Percentiles rank a stretch among this genome's conserved stretches.
These are phyloP conservation scores for Aspidapion aeneum DNA, from an alignment of 2,888 invertebrate species.

Conservation along the genomic window DNA sequence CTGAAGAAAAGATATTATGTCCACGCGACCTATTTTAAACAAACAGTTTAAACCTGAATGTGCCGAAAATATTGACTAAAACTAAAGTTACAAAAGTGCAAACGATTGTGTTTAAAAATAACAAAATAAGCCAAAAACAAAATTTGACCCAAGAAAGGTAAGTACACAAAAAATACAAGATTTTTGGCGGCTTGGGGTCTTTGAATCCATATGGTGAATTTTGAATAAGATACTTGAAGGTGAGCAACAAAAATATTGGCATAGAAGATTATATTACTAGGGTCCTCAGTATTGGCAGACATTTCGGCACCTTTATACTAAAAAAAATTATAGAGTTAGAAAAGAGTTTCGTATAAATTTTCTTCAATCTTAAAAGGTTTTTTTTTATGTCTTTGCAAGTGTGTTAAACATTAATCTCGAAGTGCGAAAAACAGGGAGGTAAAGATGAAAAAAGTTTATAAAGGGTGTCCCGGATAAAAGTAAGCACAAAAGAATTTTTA, in stretches of 20 bases:
- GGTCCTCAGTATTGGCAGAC: too few species aligned
- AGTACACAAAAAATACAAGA: neutral
- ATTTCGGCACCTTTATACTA: too few species aligned
- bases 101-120: neutral
- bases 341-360: too few species aligned
- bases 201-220: neutral
- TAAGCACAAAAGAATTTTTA: too few species aligned
- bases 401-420: too few species aligned
- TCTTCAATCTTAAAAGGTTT: too few species aligned
- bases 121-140: constrained; percentile 2
- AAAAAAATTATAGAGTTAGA: too few species aligned
- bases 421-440: too few species aligned
- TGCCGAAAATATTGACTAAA: constrained; percentile 1
- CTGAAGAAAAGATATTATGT: constrained; percentile 8
- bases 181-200: neutral
- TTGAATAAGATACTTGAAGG: neutral
- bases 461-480: too few species aligned
- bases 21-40: constrained; percentile 18
- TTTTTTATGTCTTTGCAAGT: too few species aligned
- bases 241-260: neutral
- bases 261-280: neutral
- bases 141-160: neutral
- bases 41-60: neutral
- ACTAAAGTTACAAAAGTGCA: neutral
- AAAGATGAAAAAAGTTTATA: too few species aligned